Base-by-base conservation (phyloP, 2,888 invertebrate genomes). In the Xestia rhomboidea region DNA sequence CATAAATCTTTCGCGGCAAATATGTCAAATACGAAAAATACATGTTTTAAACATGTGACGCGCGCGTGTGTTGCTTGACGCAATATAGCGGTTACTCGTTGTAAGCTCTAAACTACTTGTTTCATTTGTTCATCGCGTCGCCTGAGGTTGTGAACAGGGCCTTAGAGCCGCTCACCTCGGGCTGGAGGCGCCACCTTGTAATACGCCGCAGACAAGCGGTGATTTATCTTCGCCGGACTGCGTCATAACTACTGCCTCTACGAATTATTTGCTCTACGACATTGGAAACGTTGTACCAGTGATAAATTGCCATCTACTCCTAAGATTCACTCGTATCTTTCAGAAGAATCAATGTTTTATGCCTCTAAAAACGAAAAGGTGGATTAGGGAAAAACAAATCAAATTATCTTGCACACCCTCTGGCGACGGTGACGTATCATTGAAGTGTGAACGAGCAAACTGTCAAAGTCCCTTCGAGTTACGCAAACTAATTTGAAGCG, bases 401-500 rank as follows among this genome's bases (percentile, higher is more conserved):
- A 68, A 76, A 78, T 74, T 77, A 76, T 68, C 46, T 73, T 18
- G 49, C 68, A 51, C 24, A n/a, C 30, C 63, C 57, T 60, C 63
- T 41, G 57, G 10, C 46, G 34, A 51, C 38, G 68, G 63, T 79
- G 77, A 79, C 77, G 57, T 82, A 54, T 64, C 69, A 76, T 71
- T 80, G 76, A 71, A 81, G 78, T 75, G 79, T 68, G 68, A 78
- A 76, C 68, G 73, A 79, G 69, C 73, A 64, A 84, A 84, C 77
- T 86, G 78, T 79, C 85, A 79, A 79, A 76, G 76, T 81, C 69
- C 41, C 73, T 77, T 67, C 74, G 63, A 78, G 78, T 79, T 80
- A 86, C 82, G 83, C 78, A 87, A 83, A 87, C 70, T 82, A 89
- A 86, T 83, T 83, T 83, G 64, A 81, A 85, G 75, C 72, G 77